Evolutionary conservation across 2,113 vertebrate species (phyloP), one percentile per base, ranked within the genome.

Genomic region (Salvelinus sp.): DNA sequence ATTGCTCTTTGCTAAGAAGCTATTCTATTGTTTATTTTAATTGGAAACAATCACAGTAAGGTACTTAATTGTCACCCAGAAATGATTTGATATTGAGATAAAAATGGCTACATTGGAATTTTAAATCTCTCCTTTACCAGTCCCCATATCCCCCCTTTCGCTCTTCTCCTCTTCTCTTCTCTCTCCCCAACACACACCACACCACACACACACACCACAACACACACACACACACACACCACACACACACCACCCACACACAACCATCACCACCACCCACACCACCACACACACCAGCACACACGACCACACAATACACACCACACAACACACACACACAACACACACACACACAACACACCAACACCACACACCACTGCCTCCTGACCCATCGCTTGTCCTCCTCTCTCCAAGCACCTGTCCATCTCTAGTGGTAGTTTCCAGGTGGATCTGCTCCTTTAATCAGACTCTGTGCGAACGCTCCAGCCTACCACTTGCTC

Each of bases 381-480:
- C 3, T 62, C 1, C 23, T 23, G 30, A 77, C 65, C 33, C 57
- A 73, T 28, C n/a, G 12, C 20, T 69, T 66, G 7, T 60, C 48
- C 14, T 85, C 33, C 33, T 86, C 47, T 82, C n/a, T 88, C 57
- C 87, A 99, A 99, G 97, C 97, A 99, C 88, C 94, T 98, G 58
- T 98, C 97, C 0, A 87, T 96, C 69, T 94, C 95, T 78, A 97
- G 96, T 83, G 94, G 94, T 76, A 96, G 87, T 87, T 94, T 94
- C 89, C 94, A 96, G 62, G 97, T 98, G 87, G 97, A 99, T n/a
- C n/a, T 72, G 97, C 97, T 98, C 97, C 83, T 99, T 99, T 82
- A 97, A 98, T 95, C 97, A 99, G 80, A 98, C 97, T 0, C 91
- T 99, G 70, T 99, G 97, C n/a, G 97, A 99, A 99, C 27, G 95